Conservation (phyloP, 1,140 invertebrate species). For the Listronotus oregonensis region DNA sequence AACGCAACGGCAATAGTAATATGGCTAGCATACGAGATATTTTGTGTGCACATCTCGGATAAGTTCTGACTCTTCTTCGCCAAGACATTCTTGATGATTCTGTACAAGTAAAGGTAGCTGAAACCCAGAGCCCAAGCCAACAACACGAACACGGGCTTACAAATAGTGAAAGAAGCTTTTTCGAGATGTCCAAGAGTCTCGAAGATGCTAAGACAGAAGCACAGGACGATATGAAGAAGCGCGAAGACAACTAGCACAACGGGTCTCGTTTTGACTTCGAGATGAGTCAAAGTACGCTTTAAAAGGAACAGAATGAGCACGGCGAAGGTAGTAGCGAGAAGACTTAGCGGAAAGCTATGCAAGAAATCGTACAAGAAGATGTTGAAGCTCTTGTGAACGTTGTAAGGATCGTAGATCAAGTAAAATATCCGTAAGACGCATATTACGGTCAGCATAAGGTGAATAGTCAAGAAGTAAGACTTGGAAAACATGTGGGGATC, state of each 20-base stretch:
- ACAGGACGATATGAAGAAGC: slow-evolving; percentile 74
- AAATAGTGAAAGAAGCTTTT: slow-evolving; percentile 58
- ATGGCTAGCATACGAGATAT: slow-evolving; percentile 78
- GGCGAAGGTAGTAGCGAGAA: slow-evolving; percentile 83
- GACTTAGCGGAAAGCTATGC: slow-evolving; percentile 80
- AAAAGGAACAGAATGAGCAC: slow-evolving; percentile 83
- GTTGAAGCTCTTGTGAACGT: slow-evolving; percentile 76
- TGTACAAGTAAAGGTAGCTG: slow-evolving; percentile 84
- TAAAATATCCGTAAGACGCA: slow-evolving; percentile 83
- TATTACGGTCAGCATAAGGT: slow-evolving; percentile 78
- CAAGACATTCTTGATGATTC: slow-evolving; percentile 67
- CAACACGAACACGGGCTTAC: slow-evolving; percentile 81
- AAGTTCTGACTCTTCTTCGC: slow-evolving; percentile 71
- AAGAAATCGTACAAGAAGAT: slow-evolving; percentile 80
- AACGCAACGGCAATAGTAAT: slow-evolving; percentile 84
- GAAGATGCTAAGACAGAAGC: slow-evolving; percentile 79
- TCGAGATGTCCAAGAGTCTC: slow-evolving; percentile 61
- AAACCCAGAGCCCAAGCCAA: slow-evolving; percentile 78
- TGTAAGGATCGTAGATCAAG: slow-evolving; percentile 88
- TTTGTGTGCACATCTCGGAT: slow-evolving; percentile 67
- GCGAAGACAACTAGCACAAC: slow-evolving; percentile 75
- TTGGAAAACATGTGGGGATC: slow-evolving; percentile 78
- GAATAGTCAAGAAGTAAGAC: slow-evolving; percentile 83
- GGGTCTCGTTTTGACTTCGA: slow-evolving; percentile 73
- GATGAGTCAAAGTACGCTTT: slow-evolving; percentile 70